Percentiles rank a stretch among this genome's conserved stretches.
These are phyloP conservation scores for Hipparchia sbordonii DNA, from an alignment of 2,888 invertebrate species.

Conservation along the genomic window DNA sequence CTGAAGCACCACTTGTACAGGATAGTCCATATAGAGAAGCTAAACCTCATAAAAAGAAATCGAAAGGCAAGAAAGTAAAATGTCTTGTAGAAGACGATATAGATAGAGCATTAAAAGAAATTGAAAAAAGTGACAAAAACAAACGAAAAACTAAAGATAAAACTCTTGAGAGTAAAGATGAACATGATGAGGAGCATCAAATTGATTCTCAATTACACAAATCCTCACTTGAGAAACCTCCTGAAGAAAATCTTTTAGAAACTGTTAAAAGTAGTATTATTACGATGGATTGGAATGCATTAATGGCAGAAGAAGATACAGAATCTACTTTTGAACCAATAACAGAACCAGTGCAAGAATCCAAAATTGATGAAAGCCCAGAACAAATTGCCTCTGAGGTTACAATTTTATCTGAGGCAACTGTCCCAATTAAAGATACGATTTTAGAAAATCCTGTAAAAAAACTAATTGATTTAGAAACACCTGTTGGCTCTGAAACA, in stretches of 20 bases:
- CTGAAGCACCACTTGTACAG: constrained; percentile 33
- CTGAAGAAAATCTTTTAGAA: constrained; percentile 11
- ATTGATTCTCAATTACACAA: neutral
- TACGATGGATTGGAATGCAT: constrained; percentile 70
- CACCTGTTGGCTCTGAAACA: neutral
- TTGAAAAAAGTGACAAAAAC: constrained; percentile 53
- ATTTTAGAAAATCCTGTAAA: neutral
- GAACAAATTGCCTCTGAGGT: constrained; percentile 69
- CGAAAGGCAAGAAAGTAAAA: constrained; percentile 59
- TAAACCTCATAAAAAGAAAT: constrained; percentile 59
- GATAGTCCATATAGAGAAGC: constrained; percentile 44
- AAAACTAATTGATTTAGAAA: neutral
- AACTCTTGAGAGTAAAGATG: constrained; percentile 27
- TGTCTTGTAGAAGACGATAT: constrained; percentile 54
- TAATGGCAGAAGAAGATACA: constrained; percentile 70
- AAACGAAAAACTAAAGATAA: constrained; percentile 48
- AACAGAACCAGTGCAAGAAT: constrained; percentile 44
- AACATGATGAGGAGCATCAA: neutral
- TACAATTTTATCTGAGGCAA: constrained; percentile 56
- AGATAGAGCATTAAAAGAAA: constrained; percentile 59
- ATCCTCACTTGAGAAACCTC: neutral
- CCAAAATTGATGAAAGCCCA: constrained; percentile 37
- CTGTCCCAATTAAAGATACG: constrained; percentile 34
- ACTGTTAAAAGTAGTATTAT: constrained; percentile 44
- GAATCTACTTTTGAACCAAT: constrained; percentile 54